Conservation (phyloP, 1,140 invertebrate genomes). For the Drosophila azteca region DNA sequence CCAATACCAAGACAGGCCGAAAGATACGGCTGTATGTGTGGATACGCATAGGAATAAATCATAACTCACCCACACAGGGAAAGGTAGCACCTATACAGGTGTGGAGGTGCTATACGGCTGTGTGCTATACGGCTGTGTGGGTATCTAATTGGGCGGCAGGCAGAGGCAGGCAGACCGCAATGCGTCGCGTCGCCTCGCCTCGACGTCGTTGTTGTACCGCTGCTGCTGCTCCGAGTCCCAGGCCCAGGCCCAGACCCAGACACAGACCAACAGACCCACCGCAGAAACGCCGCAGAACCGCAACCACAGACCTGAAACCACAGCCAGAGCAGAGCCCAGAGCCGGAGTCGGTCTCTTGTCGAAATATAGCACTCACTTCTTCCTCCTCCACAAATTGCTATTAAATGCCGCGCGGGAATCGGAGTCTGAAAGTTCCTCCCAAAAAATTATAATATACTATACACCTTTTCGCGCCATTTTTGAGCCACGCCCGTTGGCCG, state of each 20-base stretch:
- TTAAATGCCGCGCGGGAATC: slow-evolving; percentile 63
- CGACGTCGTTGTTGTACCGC: slow-evolving; percentile 55
- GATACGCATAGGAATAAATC: slow-evolving; percentile 67
- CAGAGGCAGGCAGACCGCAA: slow-evolving; percentile 58
- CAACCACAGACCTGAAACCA: slow-evolving; percentile 4
- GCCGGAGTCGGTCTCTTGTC: slow-evolving; percentile 44
- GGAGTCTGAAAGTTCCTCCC: not conserved
- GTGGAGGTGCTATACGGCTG: slow-evolving; percentile 53
- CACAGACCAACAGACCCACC: slow-evolving; percentile 6
- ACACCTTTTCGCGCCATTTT: slow-evolving; percentile 32
- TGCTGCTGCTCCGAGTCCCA: slow-evolving; percentile 32
- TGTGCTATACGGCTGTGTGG: slow-evolving; percentile 55
- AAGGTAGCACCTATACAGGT: slow-evolving; percentile 36
- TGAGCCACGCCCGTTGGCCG: not conserved
- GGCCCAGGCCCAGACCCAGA: slow-evolving; percentile 7
- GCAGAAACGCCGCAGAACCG: too few relatives aligned
- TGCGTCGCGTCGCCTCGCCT: slow-evolving; percentile 49
- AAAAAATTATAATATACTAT: not conserved
- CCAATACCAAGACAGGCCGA: slow-evolving; percentile 52
- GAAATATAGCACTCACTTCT: slow-evolving; percentile 55
- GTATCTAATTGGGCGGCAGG: slow-evolving; percentile 78
- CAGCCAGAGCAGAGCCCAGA: slow-evolving; percentile 12
- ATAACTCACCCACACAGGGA: slow-evolving; percentile 66
- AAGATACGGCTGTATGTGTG: slow-evolving; percentile 7
- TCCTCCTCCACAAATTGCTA: slow-evolving; percentile 30